A percentile compares a stretch with the other conserved stretches of the same genome.
These are phyloP conservation scores for Moxostoma hubbsi DNA, from an alignment of 2,797 vertebrate species.

Conservation along the genomic window DNA sequence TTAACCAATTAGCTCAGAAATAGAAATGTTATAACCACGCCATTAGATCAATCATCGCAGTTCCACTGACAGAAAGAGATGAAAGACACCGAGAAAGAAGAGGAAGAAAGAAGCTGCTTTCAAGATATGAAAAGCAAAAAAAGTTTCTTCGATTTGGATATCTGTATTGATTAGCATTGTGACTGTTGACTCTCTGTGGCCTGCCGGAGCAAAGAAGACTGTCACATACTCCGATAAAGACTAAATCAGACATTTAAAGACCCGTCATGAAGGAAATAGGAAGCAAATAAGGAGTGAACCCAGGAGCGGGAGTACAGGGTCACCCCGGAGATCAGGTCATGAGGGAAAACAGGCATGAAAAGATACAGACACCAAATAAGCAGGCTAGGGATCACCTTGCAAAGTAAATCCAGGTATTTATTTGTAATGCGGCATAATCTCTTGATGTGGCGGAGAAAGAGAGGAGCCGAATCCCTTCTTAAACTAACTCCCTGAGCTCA, in stretches of 20 bases:
- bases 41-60: conserved; percentile 91
- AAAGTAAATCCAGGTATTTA: conserved; percentile 44
- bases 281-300: conserved; percentile 23
- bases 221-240: conserved; percentile 5
- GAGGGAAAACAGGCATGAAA: conserved; percentile 19
- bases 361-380: conserved; percentile 23
- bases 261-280: conserved; percentile 31
- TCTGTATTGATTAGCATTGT: conserved; percentile 17
- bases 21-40: conserved; percentile 94
- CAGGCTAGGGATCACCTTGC: conserved; percentile 29
- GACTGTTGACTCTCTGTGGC: conserved; percentile 1
- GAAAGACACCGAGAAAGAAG: background rate
- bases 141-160: conserved; percentile 33
- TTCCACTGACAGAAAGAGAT: conserved; percentile 64
- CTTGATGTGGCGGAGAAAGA: background rate
- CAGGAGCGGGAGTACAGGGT: conserved; percentile 17
- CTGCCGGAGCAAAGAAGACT: background rate
- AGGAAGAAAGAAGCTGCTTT: background rate
- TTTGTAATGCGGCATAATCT: conserved; percentile 39
- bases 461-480: conserved; percentile 28
- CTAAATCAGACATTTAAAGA: conserved; percentile 19
- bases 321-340: conserved; percentile 36
- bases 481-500: conserved; percentile 9
- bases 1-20: conserved; percentile 93
- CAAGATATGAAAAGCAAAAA: background rate